Percentiles rank a stretch among this genome's conserved stretches.
Evolutionary conservation across 2,797 vertebrate genomes (phyloP).

Genomic region (Smutsia temminckii): DNA sequence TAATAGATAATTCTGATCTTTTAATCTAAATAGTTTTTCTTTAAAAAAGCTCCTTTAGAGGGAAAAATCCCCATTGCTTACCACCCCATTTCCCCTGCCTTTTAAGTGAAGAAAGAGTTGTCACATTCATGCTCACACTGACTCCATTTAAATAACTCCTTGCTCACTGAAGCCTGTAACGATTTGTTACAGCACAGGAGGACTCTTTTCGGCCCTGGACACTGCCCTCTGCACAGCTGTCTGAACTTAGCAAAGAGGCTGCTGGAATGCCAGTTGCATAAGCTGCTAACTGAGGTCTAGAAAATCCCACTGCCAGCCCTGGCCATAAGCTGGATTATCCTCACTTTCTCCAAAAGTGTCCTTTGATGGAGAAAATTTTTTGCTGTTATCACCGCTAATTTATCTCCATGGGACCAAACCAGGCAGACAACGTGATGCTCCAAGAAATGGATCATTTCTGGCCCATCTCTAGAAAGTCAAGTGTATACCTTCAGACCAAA

Average conservation of each 20-base stretch:
- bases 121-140: slow-evolving; percentile 25
- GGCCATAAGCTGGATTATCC: not conserved
- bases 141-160: slow-evolving; percentile 33
- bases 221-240: not conserved
- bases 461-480: not conserved
- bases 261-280: not conserved
- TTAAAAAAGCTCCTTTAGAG: not conserved
- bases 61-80: not conserved
- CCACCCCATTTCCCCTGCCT: not conserved
- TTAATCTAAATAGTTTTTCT: not conserved
- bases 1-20: slow-evolving; percentile 18
- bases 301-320: not conserved
- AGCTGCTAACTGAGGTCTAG: not conserved
- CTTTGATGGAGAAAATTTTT: not conserved
- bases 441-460: not conserved
- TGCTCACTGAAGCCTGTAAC: slow-evolving; percentile 42
- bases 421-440: not conserved
- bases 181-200: slow-evolving; percentile 32
- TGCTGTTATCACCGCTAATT: not conserved
- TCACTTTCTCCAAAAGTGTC: not conserved
- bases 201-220: not conserved
- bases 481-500: not conserved
- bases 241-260: not conserved
- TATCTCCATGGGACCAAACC: not conserved
- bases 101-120: not conserved